Conservation (phyloP, 2,888 invertebrate species). For the Bhutanitis thaidina region DNA sequence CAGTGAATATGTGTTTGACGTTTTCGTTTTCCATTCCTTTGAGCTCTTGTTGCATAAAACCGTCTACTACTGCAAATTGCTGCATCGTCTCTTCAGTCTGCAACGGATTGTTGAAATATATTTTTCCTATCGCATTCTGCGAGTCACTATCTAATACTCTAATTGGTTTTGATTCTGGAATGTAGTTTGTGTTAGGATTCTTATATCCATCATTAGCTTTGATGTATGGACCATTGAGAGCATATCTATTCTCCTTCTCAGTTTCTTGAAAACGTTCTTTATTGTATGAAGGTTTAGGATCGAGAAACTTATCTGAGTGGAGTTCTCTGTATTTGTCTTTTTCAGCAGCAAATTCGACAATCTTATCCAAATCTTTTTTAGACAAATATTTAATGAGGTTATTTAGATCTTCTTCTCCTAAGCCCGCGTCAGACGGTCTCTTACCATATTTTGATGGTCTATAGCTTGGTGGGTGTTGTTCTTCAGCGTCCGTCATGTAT, state of each 20-base stretch:
- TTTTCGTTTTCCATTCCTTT: constrained; percentile 22
- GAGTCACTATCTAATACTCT: constrained; percentile 17
- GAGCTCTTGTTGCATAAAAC: constrained; percentile 32
- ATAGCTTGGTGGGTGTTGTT: constrained; percentile 29
- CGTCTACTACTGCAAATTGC: constrained; percentile 31
- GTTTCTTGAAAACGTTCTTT: constrained; percentile 4
- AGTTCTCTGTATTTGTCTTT: constrained; percentile 33
- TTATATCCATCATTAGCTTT: constrained; percentile 18
- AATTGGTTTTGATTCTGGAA: constrained; percentile 13
- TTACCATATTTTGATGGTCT: constrained; percentile 57
- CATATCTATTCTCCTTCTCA: constrained; percentile 20
- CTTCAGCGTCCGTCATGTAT: constrained; percentile 38
- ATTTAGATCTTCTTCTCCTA: constrained; percentile 58
- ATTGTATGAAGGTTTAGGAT: constrained; percentile 9
- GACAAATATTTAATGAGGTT: constrained; percentile 61
- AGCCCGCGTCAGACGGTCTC: constrained; percentile 45
- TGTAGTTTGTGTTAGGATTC: constrained; percentile 16
- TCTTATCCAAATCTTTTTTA: constrained; percentile 61
- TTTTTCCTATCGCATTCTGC: constrained; percentile 13
- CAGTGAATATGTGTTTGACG: constrained; percentile 28
- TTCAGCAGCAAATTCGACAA: constrained; percentile 51
- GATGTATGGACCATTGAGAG: constrained; percentile 24
- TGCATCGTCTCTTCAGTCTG: constrained; percentile 33
- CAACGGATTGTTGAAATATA: constrained; percentile 22
- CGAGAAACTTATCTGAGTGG: constrained; percentile 14